Conservation (phyloP, 2,797 vertebrate species). For the Brachyalestes nurse region DNA sequence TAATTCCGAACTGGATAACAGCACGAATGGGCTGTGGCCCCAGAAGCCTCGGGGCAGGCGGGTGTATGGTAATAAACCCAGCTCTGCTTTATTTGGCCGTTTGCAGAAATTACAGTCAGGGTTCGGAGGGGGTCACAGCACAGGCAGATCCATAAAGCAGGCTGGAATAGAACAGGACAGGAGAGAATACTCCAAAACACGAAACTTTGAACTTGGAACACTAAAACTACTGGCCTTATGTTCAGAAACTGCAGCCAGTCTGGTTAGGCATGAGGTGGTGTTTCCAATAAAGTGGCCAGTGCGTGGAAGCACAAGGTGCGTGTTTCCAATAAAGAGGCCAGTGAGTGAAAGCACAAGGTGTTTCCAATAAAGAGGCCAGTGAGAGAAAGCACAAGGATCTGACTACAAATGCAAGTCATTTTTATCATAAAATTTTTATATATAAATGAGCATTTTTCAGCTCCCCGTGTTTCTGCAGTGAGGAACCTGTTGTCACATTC, state of each 20-base stretch:
- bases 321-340: not conserved
- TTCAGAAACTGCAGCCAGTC: too few species aligned
- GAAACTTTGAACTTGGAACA: not conserved
- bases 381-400: too few species aligned
- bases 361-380: too few species aligned
- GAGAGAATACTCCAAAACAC: not conserved
- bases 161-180: not conserved
- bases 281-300: too few species aligned
- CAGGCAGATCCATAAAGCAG: constrained; percentile 3
- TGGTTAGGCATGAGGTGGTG: too few species aligned
- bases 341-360: not conserved
- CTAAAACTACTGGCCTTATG: too few species aligned
- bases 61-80: not conserved
- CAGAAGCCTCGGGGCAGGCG: not conserved
- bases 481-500: not conserved
- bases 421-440: too few species aligned
- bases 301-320: too few species aligned
- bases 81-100: not conserved
- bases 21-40: not conserved
- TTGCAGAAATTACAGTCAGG: constrained; percentile 5
- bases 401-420: too few species aligned
- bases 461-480: not conserved
- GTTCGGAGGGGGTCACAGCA: not conserved
- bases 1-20: not conserved
- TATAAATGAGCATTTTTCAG: not conserved